Base-by-base conservation (phyloP, 2,888 invertebrate species). In the Anthrax anthrax region DNA sequence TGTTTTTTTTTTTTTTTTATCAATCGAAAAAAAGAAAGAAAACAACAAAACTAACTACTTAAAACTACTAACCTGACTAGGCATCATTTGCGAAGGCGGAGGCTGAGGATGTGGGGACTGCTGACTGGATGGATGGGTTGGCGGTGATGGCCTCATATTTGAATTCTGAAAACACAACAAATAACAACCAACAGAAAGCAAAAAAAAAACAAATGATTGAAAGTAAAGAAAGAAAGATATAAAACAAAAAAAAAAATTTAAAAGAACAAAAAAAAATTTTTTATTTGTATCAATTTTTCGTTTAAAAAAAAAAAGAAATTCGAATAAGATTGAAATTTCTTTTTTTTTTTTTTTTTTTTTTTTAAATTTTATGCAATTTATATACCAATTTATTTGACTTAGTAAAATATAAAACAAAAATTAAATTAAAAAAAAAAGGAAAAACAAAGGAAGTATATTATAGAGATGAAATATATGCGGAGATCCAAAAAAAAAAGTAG, bases 51-150 rank as follows among this genome's bases (percentile, higher is more conserved):
- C 17, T 16, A 37, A 46, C 32, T 18, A n/a, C 18, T 40, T 23
- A 36, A 27, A 18, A 14, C 50, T 51, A 55, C 56, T 56, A 69
- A 72, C 72, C 71, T 85, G 85, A 58, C 75, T 78, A 62, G 81
- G 77, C 81, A 84, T 83, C 81, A 84, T 84, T 71, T 76, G 87
- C 73, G 76, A 87, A 74, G 78, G 88, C 73, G 71, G 86, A 74
- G 71, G 87, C 77, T 71, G 87, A 64, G 82, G 78, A 73, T 81
- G 81, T 66, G 84, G 85, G 69, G 86, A 91, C 71, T 89, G 91
- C 70, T 91, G 90, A 71, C 88, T 90, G 58, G 89, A 88, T 65
- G 91, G 84, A 59, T 84, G 84, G 54, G 85, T 84, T 49, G 85
- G 85, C 51, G 85, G 84, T 59, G 85, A 85, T 60, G 85, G 85